Base-by-base conservation (phyloP, 2,888 invertebrate species). In the Drosophila mettleri region DNA sequence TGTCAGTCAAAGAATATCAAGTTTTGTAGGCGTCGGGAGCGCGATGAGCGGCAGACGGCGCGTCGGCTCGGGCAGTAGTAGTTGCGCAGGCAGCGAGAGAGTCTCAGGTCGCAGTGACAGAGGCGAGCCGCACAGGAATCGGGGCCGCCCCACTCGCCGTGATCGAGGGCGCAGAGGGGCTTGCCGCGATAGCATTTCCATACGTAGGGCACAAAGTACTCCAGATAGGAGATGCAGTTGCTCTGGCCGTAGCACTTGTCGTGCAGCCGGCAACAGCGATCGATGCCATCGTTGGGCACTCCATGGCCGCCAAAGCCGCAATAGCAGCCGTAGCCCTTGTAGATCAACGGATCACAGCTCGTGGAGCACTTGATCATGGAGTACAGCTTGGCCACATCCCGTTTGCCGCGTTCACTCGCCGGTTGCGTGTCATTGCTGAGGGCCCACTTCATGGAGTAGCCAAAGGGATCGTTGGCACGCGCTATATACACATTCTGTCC, bases 241-340 rank as follows among this genome's bases (percentile, higher is more conserved):
- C 96, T 95, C 58, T 94, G 93, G 76, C 95, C 95, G 91, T 98
- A 98, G 91, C 98, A 98, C 92, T 95, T 94, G 92, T 98, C 97
- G 91, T 98, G 98, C 90, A 95, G 94, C 85, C 95, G 95, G 90
- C 97, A 97, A 91, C 97, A 98, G 80, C 96, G 75, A 85, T 86
- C 97, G 70, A 97, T 97, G 22, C 95, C 96, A 91, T 97, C 97
- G 31, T 96, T 95, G 1, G 96, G 94, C 69, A 94, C 93, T 9
- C 97, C 97, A 0, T 95, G 94, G 0, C 97, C 97, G 2, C 97
- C 93, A 90, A 97, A 96, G 4, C 98, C 97, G 88, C 97, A 98
- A 91, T 96, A 98, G 91, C 97, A 98, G 3, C 97, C 97, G 86
- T 98, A 97, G 10, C 97, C 97, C 90, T 97, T 97, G 91, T 96